Conservation (phyloP, 2,888 invertebrate genomes). For the Scaptomyza cyrtandrae region DNA sequence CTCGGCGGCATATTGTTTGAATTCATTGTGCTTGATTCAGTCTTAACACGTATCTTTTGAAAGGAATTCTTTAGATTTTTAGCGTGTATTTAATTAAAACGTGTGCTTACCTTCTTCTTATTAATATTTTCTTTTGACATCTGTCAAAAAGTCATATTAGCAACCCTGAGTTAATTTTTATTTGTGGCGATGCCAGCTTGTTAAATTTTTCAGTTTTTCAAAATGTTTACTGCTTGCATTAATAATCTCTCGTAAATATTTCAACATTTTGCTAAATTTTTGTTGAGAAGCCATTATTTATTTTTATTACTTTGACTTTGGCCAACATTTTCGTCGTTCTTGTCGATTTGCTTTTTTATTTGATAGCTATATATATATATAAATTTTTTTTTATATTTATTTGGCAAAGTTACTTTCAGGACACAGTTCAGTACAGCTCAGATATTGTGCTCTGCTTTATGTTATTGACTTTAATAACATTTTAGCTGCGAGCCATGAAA, state of each 20-base stretch:
- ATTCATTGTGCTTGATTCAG: neutral
- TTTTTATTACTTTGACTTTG: slow-evolving; percentile 66
- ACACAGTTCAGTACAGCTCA: slow-evolving; percentile 4
- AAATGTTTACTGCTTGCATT: neutral
- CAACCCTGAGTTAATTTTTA: neutral
- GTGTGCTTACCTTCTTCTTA: neutral
- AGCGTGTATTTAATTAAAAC: neutral
- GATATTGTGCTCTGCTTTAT: slow-evolving; percentile 54
- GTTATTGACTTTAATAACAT: slow-evolving; percentile 74
- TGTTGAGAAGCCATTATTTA: slow-evolving; percentile 61
- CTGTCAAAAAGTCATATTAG: neutral
- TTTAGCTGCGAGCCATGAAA: slow-evolving; percentile 67
- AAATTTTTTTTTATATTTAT: slow-evolving; percentile 54
- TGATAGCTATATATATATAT: slow-evolving; percentile 61
- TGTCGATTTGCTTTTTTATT: slow-evolving; percentile 53
- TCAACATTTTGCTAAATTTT: neutral
- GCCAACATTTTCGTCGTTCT: slow-evolving; percentile 27
- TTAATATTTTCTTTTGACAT: neutral
- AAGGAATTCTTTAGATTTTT: no score
- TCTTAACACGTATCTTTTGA: neutral
- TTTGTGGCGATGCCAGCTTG: neutral
- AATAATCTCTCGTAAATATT: neutral
- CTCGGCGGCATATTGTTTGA: neutral
- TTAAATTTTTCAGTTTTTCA: neutral
- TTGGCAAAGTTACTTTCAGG: slow-evolving; percentile 40